These are phyloP conservation scores for Cyanocitta stelleri DNA, from an alignment of 2,113 vertebrate genomes.

Conservation along the genomic window DNA sequence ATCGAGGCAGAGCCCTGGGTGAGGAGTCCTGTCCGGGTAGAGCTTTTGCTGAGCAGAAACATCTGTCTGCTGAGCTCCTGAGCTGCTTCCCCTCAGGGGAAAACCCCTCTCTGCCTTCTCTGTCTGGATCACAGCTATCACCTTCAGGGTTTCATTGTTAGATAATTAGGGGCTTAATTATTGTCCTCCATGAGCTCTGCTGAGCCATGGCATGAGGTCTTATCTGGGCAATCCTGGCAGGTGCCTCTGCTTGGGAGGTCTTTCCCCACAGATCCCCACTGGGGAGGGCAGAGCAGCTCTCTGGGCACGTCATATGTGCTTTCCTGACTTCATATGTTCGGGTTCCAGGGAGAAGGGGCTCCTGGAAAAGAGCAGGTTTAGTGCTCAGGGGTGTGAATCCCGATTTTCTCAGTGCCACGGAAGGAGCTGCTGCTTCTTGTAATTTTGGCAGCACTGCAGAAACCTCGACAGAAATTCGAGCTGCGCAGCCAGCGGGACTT, in stretches of 20 bases:
- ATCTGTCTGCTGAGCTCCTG: not conserved
- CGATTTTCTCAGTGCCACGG: not conserved
- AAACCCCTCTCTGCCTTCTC: not conserved
- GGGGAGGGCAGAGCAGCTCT: not conserved
- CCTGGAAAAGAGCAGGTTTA: not conserved
- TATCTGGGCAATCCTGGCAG: not conserved
- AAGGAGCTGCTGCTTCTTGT: not conserved
- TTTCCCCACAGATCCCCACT: not conserved
- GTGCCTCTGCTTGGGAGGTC: not conserved
- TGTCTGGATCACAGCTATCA: fast-evolving
- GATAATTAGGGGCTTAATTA: not conserved
- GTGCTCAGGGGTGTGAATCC: not conserved
- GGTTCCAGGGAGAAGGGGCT: not conserved
- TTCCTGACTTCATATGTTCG: fast-evolving
- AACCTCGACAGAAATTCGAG: not conserved
- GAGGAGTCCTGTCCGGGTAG: fast-evolving
- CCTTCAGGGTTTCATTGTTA: not conserved
- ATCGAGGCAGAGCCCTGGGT: not conserved
- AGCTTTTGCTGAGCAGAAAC: not conserved
- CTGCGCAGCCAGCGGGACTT: not conserved
- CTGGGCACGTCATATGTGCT: fast-evolving
- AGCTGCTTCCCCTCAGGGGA: not conserved
- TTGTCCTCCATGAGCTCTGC: not conserved
- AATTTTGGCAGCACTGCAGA: not conserved
- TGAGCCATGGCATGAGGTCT: fast-evolving